Base-by-base conservation (phyloP, 1,140 invertebrate genomes). In the Harlomillsia oculata region DNA sequence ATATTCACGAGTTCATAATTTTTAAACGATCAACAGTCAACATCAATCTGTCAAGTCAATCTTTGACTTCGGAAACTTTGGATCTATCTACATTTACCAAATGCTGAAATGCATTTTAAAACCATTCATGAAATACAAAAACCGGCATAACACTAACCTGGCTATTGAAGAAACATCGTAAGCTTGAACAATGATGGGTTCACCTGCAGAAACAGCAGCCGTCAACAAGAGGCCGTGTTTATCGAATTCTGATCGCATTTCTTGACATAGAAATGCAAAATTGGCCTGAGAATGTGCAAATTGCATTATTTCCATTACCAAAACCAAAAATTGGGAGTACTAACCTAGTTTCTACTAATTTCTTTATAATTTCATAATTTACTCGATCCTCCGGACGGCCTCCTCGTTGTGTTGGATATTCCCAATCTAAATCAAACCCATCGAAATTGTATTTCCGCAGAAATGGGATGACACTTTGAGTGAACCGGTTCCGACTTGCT, bases 361-460 rank as follows among this genome's bases (percentile, higher is more conserved):
- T 9, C n/a, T 34, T 9, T 34, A 9, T n/a, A 34, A 34, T 34
- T 34, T 34, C n/a, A 9, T 8, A 25, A 37, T 48, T 37, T 21
- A 68, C 55, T 13, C 73, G 74, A 58, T 76, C 73, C 3, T 69
- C 68, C 2, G 76, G 53, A 8, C 72, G 70, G 2, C 80, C 78
- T 41, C 83, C 82, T 37, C 83, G 69, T 60, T 80, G 77, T 13
- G 72, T 76, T 0, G 84, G 85, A 66, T 87, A 87, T 64, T 89
- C 85, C 60, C 60, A 59, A 55, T 60, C 85, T 13, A 89, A 18
- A 67, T 89, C 85, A 1, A 90, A 73, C 0, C 87, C 87, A 70
- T 89, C 83, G 54, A 90, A 89, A 5, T 76, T 72, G 65, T 86
- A 76, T n/a, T 75, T 76, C 50, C 71, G 67, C 0, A 83, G 48